These are phyloP conservation scores for Cantharis nigra DNA, from an alignment of 2,888 invertebrate species.

Conservation along the genomic window DNA sequence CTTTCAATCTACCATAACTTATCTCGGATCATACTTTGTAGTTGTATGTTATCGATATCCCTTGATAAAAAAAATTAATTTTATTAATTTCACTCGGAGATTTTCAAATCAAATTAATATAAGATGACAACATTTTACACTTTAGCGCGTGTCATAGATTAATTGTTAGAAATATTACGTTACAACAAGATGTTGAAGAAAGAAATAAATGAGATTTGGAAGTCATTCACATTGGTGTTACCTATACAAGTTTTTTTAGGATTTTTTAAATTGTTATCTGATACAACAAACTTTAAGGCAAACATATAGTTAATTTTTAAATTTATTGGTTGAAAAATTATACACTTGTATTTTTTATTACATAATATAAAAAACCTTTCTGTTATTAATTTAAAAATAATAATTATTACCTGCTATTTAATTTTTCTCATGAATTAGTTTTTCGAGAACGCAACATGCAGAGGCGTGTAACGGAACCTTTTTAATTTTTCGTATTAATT, in stretches of 20 bases:
- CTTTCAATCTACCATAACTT: too few relatives aligned
- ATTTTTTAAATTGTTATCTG: background rate
- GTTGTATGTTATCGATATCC: background rate
- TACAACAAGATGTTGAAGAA: background rate
- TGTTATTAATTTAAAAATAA: background rate
- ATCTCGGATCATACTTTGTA: background rate
- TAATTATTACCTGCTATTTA: background rate
- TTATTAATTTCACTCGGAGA: background rate
- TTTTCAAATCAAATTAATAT: background rate
- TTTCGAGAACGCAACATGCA: background rate
- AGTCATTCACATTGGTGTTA: constrained; percentile 12
- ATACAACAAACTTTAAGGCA: background rate
- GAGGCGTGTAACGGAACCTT: background rate
- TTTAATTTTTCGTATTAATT: background rate
- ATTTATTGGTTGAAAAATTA: background rate
- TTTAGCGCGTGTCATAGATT: background rate
- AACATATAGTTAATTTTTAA: background rate
- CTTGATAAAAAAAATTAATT: background rate
- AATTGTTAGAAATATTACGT: background rate
- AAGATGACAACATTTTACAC: background rate
- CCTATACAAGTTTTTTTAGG: background rate
- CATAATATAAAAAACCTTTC: background rate
- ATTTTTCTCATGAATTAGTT: background rate
- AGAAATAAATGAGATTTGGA: background rate
- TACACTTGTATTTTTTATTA: background rate